A percentile compares a stretch with the other conserved stretches of the same genome.
Conservation (phyloP, 2,888 invertebrate species). For the Prosapia bicincta region DNA sequence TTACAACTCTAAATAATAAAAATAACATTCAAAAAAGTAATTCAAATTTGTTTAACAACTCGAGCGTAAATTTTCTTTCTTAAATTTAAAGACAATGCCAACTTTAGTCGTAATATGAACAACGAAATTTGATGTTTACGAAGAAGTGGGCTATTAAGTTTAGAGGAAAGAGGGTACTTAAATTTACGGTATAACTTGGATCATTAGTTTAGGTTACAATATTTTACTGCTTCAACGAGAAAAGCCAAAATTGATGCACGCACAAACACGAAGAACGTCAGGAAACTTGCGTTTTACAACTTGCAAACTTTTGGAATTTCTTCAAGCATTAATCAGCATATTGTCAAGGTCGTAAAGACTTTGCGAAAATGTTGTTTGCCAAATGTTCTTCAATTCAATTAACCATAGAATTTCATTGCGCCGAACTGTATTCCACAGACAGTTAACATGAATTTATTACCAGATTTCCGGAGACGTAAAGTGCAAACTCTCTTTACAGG, state of each 20-base stretch:
- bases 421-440: not conserved
- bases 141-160: too few species aligned
- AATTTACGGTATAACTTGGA: too few species aligned
- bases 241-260: not conserved
- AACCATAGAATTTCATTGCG: not conserved
- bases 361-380: not conserved
- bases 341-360: not conserved
- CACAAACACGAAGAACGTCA: not conserved
- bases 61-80: not conserved
- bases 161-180: too few species aligned
- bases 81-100: not conserved
- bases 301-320: not conserved
- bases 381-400: not conserved
- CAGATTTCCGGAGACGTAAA: too few species aligned
- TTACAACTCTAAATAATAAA: too few species aligned
- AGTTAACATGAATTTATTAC: not conserved
- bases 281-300: not conserved
- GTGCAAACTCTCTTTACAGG: too few species aligned
- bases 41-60: not conserved
- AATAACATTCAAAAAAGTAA: not conserved
- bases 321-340: not conserved
- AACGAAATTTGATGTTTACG: not conserved
- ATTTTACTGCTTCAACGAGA: not conserved
- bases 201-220: not conserved
- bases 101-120: not conserved